Conservation (phyloP, 53 echinoderm and acorn worm species). For the Hippasteria phrygiana region DNA sequence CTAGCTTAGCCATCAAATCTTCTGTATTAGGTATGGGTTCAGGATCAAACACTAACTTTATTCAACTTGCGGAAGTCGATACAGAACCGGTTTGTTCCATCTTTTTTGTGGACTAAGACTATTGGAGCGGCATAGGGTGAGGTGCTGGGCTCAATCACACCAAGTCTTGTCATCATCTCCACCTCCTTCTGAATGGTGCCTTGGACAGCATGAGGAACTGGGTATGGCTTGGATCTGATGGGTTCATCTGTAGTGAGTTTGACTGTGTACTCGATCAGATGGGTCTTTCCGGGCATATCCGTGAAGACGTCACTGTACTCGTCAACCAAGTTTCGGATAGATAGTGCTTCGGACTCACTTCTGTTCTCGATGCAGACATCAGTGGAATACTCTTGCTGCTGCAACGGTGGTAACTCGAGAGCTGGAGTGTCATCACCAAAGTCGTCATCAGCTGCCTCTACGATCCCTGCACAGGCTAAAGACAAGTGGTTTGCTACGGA, state of each 20-base stretch:
- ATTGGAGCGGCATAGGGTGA: not conserved
- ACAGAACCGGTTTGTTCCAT: conserved; percentile 62
- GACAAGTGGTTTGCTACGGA: not conserved
- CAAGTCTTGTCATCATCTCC: conserved; percentile 5
- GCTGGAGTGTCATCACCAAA: not conserved
- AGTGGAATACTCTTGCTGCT: conserved; percentile 1
- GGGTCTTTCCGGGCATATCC: conserved; percentile 39
- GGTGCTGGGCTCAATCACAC: not conserved
- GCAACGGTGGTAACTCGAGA: conserved; percentile 17
- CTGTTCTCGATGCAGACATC: conserved; percentile 28
- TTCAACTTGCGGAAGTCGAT: conserved; percentile 68
- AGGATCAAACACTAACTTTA: conserved; percentile 65
- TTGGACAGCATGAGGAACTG: not conserved
- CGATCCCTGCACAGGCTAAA: not conserved
- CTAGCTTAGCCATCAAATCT: conserved; percentile 60
- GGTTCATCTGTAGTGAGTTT: conserved; percentile 13
- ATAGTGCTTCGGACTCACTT: not conserved
- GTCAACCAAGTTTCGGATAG: not conserved
- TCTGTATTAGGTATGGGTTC: conserved; percentile 67
- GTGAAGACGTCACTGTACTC: conserved; percentile 24
- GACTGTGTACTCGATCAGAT: not conserved
- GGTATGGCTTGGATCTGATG: conserved; percentile 17
- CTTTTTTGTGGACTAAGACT: not conserved
- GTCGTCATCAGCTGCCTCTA: not conserved
- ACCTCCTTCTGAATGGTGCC: not conserved